phyloP scores from a whole-genome alignment of 2,797 vertebrate genomes.

The Lacerta agilis region DNA sequence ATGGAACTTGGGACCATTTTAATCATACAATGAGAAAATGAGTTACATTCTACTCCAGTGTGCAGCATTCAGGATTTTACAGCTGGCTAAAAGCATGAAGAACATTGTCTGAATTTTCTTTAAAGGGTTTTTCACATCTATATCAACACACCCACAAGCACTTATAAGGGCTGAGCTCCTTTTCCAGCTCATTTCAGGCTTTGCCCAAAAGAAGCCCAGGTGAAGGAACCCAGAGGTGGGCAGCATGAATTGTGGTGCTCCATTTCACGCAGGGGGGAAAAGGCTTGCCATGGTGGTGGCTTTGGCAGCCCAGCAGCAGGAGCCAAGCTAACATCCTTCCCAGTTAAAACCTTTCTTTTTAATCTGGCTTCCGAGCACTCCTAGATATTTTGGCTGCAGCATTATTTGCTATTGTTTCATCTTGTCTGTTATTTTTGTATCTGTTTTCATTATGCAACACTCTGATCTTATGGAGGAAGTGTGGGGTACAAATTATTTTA shows the following conservation, averaged over 20 bases:
- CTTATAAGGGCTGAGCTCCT: neutral
- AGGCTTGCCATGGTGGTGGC: neutral
- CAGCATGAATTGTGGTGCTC: too few species aligned
- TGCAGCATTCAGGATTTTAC: neutral
- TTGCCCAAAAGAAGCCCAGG: neutral
- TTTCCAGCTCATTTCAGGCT: neutral
- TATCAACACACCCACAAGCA: neutral
- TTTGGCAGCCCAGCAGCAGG: neutral
- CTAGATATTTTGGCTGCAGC: neutral
- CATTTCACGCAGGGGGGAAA: neutral
- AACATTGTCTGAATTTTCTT: neutral
- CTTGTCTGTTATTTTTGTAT: neutral
- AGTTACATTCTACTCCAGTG: neutral
- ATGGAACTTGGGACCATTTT: neutral
- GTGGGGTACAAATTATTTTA: too few species aligned
- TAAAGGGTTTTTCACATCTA: neutral
- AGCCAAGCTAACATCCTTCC: neutral
- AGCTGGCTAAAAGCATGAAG: neutral
- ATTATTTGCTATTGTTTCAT: neutral
- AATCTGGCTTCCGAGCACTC: neutral
- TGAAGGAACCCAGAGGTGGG: neutral
- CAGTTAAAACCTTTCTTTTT: neutral
- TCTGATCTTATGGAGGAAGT: too few species aligned
- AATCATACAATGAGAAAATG: neutral
- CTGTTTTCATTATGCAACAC: neutral